Evolutionary conservation across 1,140 invertebrate genomes (phyloP), one percentile per base, ranked within the genome.

Genomic region (Drosophila sturtevanti): DNA sequence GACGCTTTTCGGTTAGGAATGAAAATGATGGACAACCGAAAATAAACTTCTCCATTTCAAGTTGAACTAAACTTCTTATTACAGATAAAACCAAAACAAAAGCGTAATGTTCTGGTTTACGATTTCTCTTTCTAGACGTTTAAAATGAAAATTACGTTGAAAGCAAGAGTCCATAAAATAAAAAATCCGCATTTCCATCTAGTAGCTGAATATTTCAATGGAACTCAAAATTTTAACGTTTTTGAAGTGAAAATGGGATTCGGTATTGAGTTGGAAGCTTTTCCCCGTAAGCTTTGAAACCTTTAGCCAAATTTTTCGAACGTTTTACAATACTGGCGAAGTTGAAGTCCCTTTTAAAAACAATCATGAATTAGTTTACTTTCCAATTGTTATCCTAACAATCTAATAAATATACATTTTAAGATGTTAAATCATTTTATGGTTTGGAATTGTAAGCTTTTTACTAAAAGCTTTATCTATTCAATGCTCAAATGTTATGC

Each of bases 31-130:
- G 75, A 59, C 82, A 82, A 2, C 62, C 78, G 2, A 85, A 44
- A 0, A 74, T 59, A 7, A 87, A 37, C 56, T 76, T 86, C 2
- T 81, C 55, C 82, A 86, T 86, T 51, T 11, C 66, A 11, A 55
- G 6, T 60, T 41, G 31, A 16, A 24, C 7, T 21, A 48, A 4
- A 2, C 22, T 24, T 2, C 27, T 31, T 31, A 31, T 31, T 31
- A 48, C 18, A 48, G 16, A 14, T 7, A 48, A 48, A 48, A 38
- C 9, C 27, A 37, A 18, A 4, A 38, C 18, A n/a, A 55, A 38
- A 34, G 0, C 1, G 18, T 1, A 34, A 12, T 1, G 54, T 34
- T 37, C 55, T 4, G 2, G 11, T 14, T 18, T 38, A 12, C 24
- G 7, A 35, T 59, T 60, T 58, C 18, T n/a, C 31, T 5, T 9